phyloP scores from a whole-genome alignment of 2,797 vertebrate genomes.

The Chlorospingus flavigularis region DNA sequence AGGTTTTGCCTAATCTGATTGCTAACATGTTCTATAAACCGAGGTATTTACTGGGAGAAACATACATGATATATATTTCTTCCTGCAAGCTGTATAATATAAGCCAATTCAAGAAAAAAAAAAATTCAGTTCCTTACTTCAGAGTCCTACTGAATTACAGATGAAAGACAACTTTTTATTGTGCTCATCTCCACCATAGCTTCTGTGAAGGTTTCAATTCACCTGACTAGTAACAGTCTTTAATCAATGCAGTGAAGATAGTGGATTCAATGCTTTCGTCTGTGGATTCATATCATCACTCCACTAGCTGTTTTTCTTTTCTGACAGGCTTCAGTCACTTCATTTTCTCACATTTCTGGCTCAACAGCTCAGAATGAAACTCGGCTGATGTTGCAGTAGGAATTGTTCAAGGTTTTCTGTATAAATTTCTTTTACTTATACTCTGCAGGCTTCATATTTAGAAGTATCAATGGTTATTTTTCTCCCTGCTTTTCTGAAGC shows the following conservation, averaged over 20 bases:
- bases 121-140: neutral
- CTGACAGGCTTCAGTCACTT: conserved; percentile 65
- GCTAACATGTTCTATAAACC: neutral
- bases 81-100: neutral
- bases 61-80: neutral
- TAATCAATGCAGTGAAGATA: conserved; percentile 30
- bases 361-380: conserved; percentile 48
- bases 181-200: neutral
- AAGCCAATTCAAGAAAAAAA: neutral
- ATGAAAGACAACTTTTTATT: neutral
- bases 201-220: conserved; percentile 37
- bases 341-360: conserved; percentile 62
- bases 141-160: neutral
- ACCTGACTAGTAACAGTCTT: conserved; percentile 26
- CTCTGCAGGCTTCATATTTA: conserved; percentile 40
- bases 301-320: conserved; percentile 43
- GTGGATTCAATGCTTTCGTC: neutral
- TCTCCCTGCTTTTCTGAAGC: conserved; percentile 16
- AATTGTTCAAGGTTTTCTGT: conserved; percentile 61
- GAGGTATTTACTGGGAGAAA: neutral
- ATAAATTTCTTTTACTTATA: conserved; percentile 46
- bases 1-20: neutral
- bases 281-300: conserved; percentile 14
- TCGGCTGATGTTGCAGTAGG: conserved; percentile 9
- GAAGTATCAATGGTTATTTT: conserved; percentile 44